phyloP scores from a whole-genome alignment of 1,140 invertebrate genomes.

The Cotesia glomerata region DNA sequence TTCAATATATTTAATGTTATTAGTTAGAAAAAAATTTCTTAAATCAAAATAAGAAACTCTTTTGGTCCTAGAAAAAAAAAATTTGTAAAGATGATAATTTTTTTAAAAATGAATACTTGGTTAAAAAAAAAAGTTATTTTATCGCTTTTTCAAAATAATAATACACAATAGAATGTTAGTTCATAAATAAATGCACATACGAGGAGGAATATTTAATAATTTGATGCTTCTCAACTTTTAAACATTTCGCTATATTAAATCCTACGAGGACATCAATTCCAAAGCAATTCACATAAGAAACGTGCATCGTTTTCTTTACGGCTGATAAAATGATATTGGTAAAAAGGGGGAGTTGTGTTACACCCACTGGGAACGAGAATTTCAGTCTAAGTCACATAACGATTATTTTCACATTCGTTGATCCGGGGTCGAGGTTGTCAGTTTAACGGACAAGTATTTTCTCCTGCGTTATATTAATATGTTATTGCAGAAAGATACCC shows the following conservation, averaged over 20 bases:
- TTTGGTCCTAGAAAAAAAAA: too few species aligned
- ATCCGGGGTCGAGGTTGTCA: slow-evolving; percentile 48
- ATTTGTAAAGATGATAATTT: too few species aligned
- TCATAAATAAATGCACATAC: too few species aligned
- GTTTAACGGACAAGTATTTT: slow-evolving; percentile 47
- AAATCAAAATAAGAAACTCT: too few species aligned
- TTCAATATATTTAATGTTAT: too few species aligned
- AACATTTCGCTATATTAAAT: slow-evolving; percentile 32
- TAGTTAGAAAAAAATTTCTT: too few species aligned
- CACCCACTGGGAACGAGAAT: slow-evolving; percentile 25
- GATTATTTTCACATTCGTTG: slow-evolving; percentile 40
- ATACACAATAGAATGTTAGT: too few species aligned
- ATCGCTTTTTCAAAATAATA: too few species aligned
- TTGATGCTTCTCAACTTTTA: too few species aligned
- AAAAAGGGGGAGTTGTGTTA: slow-evolving; percentile 22
- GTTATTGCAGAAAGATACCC: slow-evolving; percentile 63
- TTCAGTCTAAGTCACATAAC: slow-evolving; percentile 36
- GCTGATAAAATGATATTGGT: slow-evolving; percentile 51
- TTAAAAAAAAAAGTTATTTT: too few species aligned
- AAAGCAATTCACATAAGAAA: slow-evolving; percentile 39
- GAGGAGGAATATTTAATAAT: too few species aligned
- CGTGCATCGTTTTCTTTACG: slow-evolving; percentile 58
- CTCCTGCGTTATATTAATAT: slow-evolving; percentile 61
- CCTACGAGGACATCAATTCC: slow-evolving; percentile 47
- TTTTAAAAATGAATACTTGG: too few species aligned